Evolutionary conservation across 2,888 invertebrate species (phyloP).

Genomic region (Synanthedon andrenaeformis): DNA sequence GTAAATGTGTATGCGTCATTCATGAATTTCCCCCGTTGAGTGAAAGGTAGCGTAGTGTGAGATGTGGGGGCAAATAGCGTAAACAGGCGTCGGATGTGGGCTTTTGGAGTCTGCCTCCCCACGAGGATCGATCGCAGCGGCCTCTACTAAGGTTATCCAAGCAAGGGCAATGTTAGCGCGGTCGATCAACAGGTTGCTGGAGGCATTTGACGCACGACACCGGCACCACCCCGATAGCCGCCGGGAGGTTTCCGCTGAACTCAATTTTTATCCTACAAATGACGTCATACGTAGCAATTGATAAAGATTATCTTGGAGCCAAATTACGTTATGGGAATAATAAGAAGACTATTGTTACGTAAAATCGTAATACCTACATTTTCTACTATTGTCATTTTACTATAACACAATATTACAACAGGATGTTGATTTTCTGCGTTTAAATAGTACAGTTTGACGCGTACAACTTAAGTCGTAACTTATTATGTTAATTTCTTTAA

Average conservation of each 20-base stretch:
- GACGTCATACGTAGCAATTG: slow-evolving; percentile 27
- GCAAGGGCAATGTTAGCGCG: slow-evolving; percentile 49
- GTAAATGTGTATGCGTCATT: slow-evolving; percentile 44
- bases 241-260: slow-evolving; percentile 23
- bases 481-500: too few species aligned
- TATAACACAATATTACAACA: too few species aligned
- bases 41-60: slow-evolving; percentile 25
- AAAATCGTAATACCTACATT: too few species aligned
- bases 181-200: slow-evolving; percentile 53
- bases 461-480: too few species aligned
- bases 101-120: slow-evolving; percentile 32
- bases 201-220: slow-evolving; percentile 35
- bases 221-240: slow-evolving; percentile 2
- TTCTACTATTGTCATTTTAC: too few species aligned
- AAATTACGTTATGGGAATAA: too few species aligned
- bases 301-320: slow-evolving; percentile 7
- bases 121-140: slow-evolving; percentile 25
- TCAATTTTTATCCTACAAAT: slow-evolving; percentile 37
- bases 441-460: too few species aligned
- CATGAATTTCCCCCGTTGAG: slow-evolving; percentile 41
- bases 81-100: slow-evolving; percentile 4
- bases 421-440: too few species aligned
- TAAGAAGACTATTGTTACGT: too few species aligned
- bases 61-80: slow-evolving; percentile 12
- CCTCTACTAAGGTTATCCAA: slow-evolving; percentile 44